Evolutionary conservation across 92 coral and sea anemone genomes (phyloP), one percentile per base, ranked within the genome.

Genomic region (Parazoanthus atlanticus): DNA sequence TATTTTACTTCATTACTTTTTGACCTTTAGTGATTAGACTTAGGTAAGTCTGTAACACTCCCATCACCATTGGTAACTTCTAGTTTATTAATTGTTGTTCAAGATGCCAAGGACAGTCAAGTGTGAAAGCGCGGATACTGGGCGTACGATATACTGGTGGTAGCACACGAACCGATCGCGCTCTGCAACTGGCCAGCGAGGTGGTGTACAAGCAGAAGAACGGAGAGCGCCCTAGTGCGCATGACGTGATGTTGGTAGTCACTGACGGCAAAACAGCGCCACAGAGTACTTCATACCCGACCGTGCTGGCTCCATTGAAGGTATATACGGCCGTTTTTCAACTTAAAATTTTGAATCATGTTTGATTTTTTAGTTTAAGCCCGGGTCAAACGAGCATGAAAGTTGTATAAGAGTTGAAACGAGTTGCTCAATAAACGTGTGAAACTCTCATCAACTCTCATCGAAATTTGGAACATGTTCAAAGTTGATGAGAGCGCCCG

Each of bases 241-340:
- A 43, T 43, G 87, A 84, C 64, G 87, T 84, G 9, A 23, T 84
- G 15, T 23, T 84, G 77, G 87, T 84, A 30, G 87, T 84, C 46
- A 84, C 87, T 29, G 87, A 84, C 23, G 87, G 87, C 8, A 71
- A 69, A 49, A 70, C 87, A 17, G 65, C 34, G 0, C 78, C 87
- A 28, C n/a, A 43, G 7, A 84, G 87, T 26, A 32, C 15, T 26
- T 38, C 78, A 29, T 84, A 84, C 64, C 15, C 78, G 31, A 46
- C 0, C 26, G 87, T 84, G 38, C 65, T 84, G 87, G 36, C 67
- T 13, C 87, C 87, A 46, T 28, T 84, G 6, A 84, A 84, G 87
- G 87, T 84, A 84, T 5, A 5, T 11, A n/a, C n/a, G 67, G n/a
- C 25, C 66, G 66, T 56, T n/a, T 56, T 56, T 2, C 23, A 16